phyloP scores from a whole-genome alignment of 2,888 invertebrate species.

The Pharmacophagus antenor region DNA sequence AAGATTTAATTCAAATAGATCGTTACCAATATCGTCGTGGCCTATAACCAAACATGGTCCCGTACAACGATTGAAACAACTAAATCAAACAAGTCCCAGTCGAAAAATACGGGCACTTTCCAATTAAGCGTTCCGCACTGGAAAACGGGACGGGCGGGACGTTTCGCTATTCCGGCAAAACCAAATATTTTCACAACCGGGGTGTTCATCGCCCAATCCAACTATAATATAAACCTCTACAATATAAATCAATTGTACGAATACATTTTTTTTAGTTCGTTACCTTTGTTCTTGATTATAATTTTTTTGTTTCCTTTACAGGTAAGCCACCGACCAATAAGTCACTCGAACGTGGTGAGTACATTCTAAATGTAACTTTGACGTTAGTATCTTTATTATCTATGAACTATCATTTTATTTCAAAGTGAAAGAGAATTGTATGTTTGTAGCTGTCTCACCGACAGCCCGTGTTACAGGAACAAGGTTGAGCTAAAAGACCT shows the following conservation, averaged over 20 bases:
- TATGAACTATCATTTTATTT: too few relatives aligned
- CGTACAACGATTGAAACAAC: conserved; percentile 30
- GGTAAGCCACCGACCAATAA: conserved; percentile 44
- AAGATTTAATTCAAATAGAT: conserved; percentile 15
- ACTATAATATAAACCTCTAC: conserved; percentile 47
- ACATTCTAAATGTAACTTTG: too few relatives aligned
- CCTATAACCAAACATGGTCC: conserved; percentile 24
- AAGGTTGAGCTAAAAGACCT: too few relatives aligned
- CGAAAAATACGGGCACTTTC: conserved; percentile 37
- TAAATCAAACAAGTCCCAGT: conserved; percentile 33
- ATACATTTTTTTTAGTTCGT: conserved; percentile 48
- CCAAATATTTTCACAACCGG: conserved; percentile 50
- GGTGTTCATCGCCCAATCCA: conserved; percentile 49
- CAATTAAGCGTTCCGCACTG: conserved; percentile 38
- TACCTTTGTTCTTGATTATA: conserved; percentile 39
- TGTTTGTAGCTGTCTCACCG: too few relatives aligned
- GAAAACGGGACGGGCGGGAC: conserved; percentile 32
- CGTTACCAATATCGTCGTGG: conserved; percentile 18
- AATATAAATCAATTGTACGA: conserved; percentile 16
- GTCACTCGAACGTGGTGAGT: not conserved
- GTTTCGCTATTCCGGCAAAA: conserved; percentile 41
- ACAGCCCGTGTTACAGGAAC: too few relatives aligned
- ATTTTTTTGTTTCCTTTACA: conserved; percentile 41
- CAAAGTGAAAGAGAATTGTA: too few relatives aligned
- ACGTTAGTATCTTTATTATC: too few relatives aligned